phyloP scores from a whole-genome alignment of 2,888 invertebrate species.

The Caenorhabditis virilis region DNA sequence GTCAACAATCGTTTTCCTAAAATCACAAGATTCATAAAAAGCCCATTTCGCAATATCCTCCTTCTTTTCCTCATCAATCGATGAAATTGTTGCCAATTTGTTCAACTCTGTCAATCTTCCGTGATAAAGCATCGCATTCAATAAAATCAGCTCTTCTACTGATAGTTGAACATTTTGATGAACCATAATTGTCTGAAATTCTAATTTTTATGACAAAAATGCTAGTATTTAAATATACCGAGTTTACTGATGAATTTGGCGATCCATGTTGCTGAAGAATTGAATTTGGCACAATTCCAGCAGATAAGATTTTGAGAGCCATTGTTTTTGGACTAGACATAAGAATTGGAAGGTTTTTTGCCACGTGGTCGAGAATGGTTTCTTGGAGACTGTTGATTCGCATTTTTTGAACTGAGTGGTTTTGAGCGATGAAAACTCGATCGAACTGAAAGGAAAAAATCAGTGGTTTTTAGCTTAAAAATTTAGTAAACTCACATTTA shows the following conservation, averaged over 20 bases:
- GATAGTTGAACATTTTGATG: background rate
- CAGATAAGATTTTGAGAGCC: constrained; percentile 8
- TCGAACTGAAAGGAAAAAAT: constrained; percentile 1
- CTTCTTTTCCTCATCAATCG: constrained; percentile 4
- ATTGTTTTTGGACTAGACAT: constrained; percentile 4
- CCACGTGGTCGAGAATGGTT: constrained; percentile 15
- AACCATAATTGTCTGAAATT: background rate
- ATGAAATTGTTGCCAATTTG: background rate
- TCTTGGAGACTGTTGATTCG: constrained; percentile 23
- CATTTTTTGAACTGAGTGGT: constrained; percentile 2
- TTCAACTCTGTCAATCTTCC: constrained; percentile 15
- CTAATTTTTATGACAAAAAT: background rate
- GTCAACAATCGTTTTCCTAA: constrained; percentile 14
- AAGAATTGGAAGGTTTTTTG: constrained; percentile 4
- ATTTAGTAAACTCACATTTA: background rate
- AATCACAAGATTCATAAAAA: constrained; percentile 17
- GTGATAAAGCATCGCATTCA: constrained; percentile 25
- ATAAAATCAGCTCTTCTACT: constrained; percentile 10
- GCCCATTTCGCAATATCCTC: constrained; percentile 23
- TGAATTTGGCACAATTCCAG: constrained; percentile 22
- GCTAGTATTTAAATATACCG: background rate
- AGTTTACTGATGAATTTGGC: constrained; percentile 13
- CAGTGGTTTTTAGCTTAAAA: background rate
- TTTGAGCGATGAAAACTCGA: constrained; percentile 17
- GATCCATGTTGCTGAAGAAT: constrained; percentile 10